phyloP scores from a whole-genome alignment of 2,797 vertebrate genomes.

The Simalia tracyae region DNA sequence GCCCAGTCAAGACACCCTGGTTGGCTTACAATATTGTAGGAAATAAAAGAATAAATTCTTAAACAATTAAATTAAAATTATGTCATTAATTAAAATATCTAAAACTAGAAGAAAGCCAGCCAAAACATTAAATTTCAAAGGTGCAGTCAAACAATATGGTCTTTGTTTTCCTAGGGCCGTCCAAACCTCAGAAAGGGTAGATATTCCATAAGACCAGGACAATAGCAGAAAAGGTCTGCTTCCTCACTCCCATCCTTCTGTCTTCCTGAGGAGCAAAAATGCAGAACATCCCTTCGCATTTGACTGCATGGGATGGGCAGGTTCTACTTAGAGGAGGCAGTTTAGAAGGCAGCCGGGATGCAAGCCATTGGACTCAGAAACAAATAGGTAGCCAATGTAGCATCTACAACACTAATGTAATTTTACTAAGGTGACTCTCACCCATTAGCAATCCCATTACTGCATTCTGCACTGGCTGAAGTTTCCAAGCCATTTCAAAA shows the following conservation, averaged over 20 bases:
- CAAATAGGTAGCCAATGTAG: neutral
- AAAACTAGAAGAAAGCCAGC: neutral
- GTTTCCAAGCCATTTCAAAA: neutral
- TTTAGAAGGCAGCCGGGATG: neutral
- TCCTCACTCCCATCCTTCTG: neutral
- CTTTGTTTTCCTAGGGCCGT: neutral
- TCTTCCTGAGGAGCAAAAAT: neutral
- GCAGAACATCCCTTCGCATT: neutral
- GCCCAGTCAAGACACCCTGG: no score
- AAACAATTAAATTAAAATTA: neutral
- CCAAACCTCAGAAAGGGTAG: neutral
- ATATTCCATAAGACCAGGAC: neutral
- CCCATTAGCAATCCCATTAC: neutral
- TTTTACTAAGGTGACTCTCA: neutral
- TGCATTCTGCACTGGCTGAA: neutral
- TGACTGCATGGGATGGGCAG: neutral
- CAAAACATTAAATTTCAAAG: neutral
- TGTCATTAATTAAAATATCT: neutral
- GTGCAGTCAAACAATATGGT: neutral
- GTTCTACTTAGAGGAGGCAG: neutral
- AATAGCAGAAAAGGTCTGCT: neutral
- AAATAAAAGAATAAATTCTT: neutral
- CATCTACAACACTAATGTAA: neutral
- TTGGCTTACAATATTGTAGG: no score
- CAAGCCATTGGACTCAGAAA: neutral